These are phyloP conservation scores for Sebastes flavidus DNA, from an alignment of 2,797 vertebrate genomes.

Conservation along the genomic window DNA sequence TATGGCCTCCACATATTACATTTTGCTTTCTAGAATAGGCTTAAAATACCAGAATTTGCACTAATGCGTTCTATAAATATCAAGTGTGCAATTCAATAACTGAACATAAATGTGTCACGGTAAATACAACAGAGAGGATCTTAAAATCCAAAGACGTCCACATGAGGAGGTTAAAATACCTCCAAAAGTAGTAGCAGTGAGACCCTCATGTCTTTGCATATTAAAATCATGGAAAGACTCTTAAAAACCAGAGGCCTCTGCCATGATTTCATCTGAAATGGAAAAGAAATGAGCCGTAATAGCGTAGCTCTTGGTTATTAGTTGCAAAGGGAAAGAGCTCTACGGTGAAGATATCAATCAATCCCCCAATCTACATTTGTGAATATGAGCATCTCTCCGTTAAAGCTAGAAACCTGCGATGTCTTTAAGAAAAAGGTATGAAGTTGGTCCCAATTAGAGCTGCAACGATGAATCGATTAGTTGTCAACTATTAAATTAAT, in stretches of 20 bases:
- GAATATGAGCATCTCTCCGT: constrained; percentile 22
- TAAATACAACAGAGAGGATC: background rate
- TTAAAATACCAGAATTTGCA: constrained; percentile 18
- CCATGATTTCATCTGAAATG: background rate
- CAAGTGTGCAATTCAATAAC: constrained; percentile 29
- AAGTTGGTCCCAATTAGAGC: too few species aligned
- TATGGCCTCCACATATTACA: constrained; percentile 4
- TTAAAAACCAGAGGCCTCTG: constrained; percentile 15
- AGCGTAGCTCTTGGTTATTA: background rate
- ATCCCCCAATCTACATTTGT: constrained; percentile 12
- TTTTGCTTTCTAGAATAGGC: background rate
- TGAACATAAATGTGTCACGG: constrained; percentile 4
- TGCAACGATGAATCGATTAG: too few species aligned
- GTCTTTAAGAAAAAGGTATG: background rate
- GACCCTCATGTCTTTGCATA: background rate
- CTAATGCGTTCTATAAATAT: constrained; percentile 20
- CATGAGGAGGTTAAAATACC: background rate
- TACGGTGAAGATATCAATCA: background rate
- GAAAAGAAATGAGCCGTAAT: background rate
- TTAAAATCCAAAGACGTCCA: constrained; percentile 13
- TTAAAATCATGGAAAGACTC: constrained; percentile 13
- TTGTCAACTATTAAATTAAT: too few species aligned
- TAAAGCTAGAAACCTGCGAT: background rate
- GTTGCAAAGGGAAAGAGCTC: background rate
- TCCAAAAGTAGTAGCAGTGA: background rate